Evolutionary conservation across 2,113 vertebrate genomes (phyloP).

Genomic region (Proterorhinus semilunaris): DNA sequence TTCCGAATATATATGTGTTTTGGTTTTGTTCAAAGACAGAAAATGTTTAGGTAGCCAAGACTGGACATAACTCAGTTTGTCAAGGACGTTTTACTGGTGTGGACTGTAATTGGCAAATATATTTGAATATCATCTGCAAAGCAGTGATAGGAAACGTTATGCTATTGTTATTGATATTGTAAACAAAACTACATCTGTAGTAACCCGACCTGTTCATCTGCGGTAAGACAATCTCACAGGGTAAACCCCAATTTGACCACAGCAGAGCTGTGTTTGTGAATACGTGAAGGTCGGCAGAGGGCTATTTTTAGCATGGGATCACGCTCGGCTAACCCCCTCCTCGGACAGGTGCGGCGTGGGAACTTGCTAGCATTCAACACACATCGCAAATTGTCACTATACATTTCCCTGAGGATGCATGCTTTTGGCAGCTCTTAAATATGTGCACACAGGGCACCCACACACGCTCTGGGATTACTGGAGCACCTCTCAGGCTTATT

Average conservation of each 20-base stretch:
- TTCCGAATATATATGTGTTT: no score
- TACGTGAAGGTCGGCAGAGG: conserved; percentile 58
- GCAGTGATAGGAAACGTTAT: no score
- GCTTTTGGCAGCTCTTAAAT: conserved; percentile 52
- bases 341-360: conserved; percentile 57
- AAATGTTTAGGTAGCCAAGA: no score
- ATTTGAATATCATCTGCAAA: no score
- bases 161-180: conserved; percentile 19
- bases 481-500: conserved; percentile 36
- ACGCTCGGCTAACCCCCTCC: conserved; percentile 47
- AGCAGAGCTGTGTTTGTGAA: conserved; percentile 52
- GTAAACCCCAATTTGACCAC: conserved; percentile 56
- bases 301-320: conserved; percentile 58
- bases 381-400: conserved; percentile 31
- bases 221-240: conserved; percentile 49
- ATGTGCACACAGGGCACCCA: conserved; percentile 7
- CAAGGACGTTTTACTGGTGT: no score
- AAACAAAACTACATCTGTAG: conserved; percentile 26
- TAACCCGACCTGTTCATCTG: conserved; percentile 31
- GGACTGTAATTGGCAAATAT: no score
- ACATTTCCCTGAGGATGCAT: conserved; percentile 25
- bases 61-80: no score
- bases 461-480: conserved; percentile 36
- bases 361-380: conserved; percentile 9
- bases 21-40: no score